These are phyloP conservation scores for Albula goreensis DNA, from an alignment of 2,113 vertebrate species.

Conservation along the genomic window DNA sequence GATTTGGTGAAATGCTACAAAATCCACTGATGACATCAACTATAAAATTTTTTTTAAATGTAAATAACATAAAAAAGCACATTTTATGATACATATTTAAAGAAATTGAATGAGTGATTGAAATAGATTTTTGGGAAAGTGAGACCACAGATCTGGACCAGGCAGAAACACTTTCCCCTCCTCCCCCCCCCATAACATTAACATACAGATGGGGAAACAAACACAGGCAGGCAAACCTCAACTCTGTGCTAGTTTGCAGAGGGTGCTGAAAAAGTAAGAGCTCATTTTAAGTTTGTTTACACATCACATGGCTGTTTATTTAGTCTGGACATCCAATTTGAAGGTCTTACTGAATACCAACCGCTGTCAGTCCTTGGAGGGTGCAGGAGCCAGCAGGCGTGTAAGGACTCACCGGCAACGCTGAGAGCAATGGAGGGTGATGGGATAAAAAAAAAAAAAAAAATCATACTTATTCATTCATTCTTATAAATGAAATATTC, in stretches of 20 bases:
- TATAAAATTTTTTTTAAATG: no score
- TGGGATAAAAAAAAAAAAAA: neutral
- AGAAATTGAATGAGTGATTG: no score
- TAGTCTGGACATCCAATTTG: constrained; percentile 21
- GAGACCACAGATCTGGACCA: no score
- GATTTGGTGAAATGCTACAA: no score
- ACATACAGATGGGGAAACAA: neutral
- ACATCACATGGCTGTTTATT: constrained; percentile 29
- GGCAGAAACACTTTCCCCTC: constrained; percentile 2
- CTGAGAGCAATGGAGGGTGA: neutral
- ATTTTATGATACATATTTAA: no score
- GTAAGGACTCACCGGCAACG: constrained; percentile 3
- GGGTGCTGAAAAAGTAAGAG: constrained; percentile 35
- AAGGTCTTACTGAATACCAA: neutral
- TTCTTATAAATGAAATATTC: neutral
- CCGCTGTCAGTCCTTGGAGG: neutral
- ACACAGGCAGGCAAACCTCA: neutral
- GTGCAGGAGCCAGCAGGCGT: neutral
- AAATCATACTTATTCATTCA: no score
- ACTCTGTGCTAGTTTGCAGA: neutral
- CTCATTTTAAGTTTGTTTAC: constrained; percentile 39
- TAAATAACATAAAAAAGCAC: no score
- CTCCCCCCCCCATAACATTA: neutral
- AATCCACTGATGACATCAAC: no score
- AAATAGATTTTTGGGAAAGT: no score